Percentiles rank a stretch among this genome's conserved stretches.
Conservation (phyloP, 2,888 invertebrate species). For the Troilus luridus region DNA sequence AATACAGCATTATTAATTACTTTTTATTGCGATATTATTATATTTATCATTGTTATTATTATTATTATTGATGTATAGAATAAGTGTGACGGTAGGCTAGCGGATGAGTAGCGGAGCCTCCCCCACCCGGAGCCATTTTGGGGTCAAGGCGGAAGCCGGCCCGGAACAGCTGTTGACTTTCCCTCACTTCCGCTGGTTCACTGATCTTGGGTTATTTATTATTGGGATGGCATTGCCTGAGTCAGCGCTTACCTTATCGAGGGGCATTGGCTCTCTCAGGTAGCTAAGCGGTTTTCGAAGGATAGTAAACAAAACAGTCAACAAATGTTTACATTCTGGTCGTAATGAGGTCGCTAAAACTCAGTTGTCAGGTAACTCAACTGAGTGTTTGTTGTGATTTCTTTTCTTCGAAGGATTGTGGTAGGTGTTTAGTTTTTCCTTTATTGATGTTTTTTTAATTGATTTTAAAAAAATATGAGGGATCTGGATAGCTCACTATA, state of each 20-base stretch:
- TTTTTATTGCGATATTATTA: too few species aligned
- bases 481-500: too few species aligned
- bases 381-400: not conserved
- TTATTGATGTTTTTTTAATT: not conserved
- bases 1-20: too few species aligned
- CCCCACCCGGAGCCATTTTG: not conserved
- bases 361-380: not conserved
- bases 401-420: not conserved
- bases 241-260: slow-evolving; percentile 7
- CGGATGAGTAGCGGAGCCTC: not conserved
- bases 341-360: not conserved
- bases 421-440: not conserved
- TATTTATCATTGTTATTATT: too few species aligned
- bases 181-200: slow-evolving; percentile 38
- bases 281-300: not conserved
- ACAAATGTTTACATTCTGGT: not conserved
- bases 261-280: not conserved
- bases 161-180: not conserved
- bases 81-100: not conserved
- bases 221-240: not conserved
- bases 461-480: not conserved
- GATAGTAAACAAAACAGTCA: not conserved
- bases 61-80: too few species aligned
- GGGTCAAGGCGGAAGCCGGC: slow-evolving; percentile 48
- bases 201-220: slow-evolving; percentile 21